A percentile compares a stretch with the other conserved stretches of the same genome.
Evolutionary conservation across 2,888 invertebrate species (phyloP).

Genomic region (Xiphydria camelus): DNA sequence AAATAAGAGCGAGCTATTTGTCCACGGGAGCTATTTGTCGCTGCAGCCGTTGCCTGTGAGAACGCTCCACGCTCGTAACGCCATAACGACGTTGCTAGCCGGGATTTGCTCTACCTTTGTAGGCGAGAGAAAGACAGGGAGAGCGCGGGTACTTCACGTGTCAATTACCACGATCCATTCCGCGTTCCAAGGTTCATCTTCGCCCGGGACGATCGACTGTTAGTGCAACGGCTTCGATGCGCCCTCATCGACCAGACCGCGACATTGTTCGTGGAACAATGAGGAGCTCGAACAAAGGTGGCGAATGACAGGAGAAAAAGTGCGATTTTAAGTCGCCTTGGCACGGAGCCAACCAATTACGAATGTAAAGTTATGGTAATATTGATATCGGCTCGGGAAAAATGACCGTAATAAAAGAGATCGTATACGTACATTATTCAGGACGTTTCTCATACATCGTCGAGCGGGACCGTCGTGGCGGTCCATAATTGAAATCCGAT

Average conservation of each 20-base stretch:
- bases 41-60: too few species aligned
- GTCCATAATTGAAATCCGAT: conserved; percentile 34
- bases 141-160: too few species aligned
- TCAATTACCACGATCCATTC: too few species aligned
- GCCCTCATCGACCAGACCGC: too few species aligned
- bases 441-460: conserved; percentile 22
- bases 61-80: too few species aligned
- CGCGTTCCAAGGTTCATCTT: too few species aligned
- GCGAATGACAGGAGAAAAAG: background rate
- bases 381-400: conserved; percentile 29
- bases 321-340: conserved; percentile 21
- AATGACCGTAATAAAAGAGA: conserved; percentile 23
- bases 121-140: too few species aligned
- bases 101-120: too few species aligned
- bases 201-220: too few species aligned
- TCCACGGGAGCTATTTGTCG: too few species aligned
- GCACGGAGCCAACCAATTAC: conserved; percentile 33
- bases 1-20: background rate
- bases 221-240: too few species aligned
- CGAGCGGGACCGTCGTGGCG: conserved; percentile 14
- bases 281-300: background rate
- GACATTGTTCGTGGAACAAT: conserved; percentile 1
- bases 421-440: conserved; percentile 23
- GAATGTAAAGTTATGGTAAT: conserved; percentile 38
- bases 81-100: too few species aligned